Percentiles rank a stretch among this genome's conserved stretches.
Evolutionary conservation across 92 coral and sea anemone species (phyloP).

Genomic region (Pocillopora grandis): DNA sequence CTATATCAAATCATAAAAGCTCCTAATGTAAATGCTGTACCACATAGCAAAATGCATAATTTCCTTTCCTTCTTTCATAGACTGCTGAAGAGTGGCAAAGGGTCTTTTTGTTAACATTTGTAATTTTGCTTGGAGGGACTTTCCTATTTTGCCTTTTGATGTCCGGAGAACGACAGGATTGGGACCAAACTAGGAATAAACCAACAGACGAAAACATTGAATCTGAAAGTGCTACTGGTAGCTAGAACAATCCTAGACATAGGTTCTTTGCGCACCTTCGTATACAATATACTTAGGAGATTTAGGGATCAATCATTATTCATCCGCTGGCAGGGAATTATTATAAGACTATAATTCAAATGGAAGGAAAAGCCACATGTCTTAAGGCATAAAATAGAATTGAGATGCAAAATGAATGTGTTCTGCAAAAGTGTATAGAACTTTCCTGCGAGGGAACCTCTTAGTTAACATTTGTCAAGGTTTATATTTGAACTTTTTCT

Average conservation of each 20-base stretch:
- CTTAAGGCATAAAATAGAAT: too few relatives aligned
- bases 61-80: conserved; percentile 39
- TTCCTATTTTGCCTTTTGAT: conserved; percentile 57
- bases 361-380: too few relatives aligned
- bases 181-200: conserved; percentile 62
- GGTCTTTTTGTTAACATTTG: conserved; percentile 91
- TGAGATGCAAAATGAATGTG: too few relatives aligned
- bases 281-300: background rate
- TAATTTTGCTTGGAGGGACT: conserved; percentile 66
- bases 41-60: background rate
- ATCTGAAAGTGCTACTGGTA: conserved; percentile 1
- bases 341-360: too few relatives aligned
- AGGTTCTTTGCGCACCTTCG: background rate
- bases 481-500: too few relatives aligned
- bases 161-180: conserved; percentile 84
- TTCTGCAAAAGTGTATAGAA: too few relatives aligned
- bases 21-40: too few relatives aligned
- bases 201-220: conserved; percentile 1
- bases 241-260: background rate
- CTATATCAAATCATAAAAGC: too few relatives aligned
- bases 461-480: too few relatives aligned
- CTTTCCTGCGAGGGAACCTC: too few relatives aligned
- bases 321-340: too few relatives aligned
- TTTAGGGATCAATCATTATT: too few relatives aligned
- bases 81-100: conserved; percentile 80